These are phyloP conservation scores for Darwinula stevensoni DNA, from an alignment of 2,888 invertebrate species.

Conservation along the genomic window DNA sequence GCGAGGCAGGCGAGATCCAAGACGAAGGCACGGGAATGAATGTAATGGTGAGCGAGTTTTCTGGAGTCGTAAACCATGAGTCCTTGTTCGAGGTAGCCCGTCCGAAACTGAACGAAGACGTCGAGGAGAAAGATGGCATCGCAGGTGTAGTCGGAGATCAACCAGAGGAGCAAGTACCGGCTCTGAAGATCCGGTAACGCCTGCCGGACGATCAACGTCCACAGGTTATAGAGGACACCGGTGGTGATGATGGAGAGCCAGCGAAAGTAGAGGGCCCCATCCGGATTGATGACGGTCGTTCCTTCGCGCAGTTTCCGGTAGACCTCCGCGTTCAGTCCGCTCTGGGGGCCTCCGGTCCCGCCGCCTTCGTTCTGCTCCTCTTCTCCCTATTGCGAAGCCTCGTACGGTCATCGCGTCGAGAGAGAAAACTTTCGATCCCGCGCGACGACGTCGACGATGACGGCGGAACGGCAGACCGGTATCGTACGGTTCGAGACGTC, in stretches of 20 bases:
- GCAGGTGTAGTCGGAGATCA: slow-evolving; percentile 48
- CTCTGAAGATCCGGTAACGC: slow-evolving; percentile 70
- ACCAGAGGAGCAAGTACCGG: slow-evolving; percentile 25
- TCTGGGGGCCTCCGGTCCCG: too few relatives aligned
- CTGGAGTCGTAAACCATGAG: slow-evolving; percentile 73
- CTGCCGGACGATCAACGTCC: slow-evolving; percentile 80
- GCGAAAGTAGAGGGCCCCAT: slow-evolving; percentile 83
- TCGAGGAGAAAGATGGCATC: slow-evolving; percentile 66
- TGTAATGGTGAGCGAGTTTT: slow-evolving; percentile 64
- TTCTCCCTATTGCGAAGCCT: too few relatives aligned
- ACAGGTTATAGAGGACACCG: slow-evolving; percentile 75
- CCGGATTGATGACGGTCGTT: slow-evolving; percentile 57
- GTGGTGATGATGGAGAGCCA: slow-evolving; percentile 68
- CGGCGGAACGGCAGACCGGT: too few relatives aligned
- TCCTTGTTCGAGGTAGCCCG: slow-evolving; percentile 80
- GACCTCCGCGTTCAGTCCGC: too few relatives aligned
- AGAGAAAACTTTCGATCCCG: too few relatives aligned
- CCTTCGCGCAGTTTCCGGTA: too few relatives aligned
- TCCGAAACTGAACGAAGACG: slow-evolving; percentile 65
- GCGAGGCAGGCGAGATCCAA: slow-evolving; percentile 50
- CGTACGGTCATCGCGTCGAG: too few relatives aligned
- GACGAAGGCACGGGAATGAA: slow-evolving; percentile 50
- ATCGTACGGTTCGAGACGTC: too few relatives aligned
- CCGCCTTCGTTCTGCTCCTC: too few relatives aligned
- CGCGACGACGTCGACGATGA: too few relatives aligned